A percentile compares a stretch with the other conserved stretches of the same genome.
These are phyloP conservation scores for Psophia crepitans DNA, from an alignment of 2,113 vertebrate species.

Conservation along the genomic window DNA sequence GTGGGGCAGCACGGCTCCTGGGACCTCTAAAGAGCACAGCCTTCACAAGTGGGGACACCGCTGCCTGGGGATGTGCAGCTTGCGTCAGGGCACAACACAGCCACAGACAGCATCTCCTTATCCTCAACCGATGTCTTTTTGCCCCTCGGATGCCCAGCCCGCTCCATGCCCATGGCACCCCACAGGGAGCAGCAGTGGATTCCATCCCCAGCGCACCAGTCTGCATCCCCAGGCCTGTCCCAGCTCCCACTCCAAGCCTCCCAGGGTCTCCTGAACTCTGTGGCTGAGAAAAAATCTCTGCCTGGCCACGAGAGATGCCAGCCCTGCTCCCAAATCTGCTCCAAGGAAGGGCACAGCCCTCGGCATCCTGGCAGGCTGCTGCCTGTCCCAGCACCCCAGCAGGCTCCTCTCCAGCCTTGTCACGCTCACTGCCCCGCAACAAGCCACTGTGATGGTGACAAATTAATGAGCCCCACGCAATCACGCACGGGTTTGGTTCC, in stretches of 20 bases:
- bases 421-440: fast-evolving
- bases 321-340: not conserved
- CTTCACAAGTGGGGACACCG: fast-evolving
- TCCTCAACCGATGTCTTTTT: not conserved
- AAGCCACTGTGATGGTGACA: not conserved
- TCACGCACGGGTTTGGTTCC: not conserved
- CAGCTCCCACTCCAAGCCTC: not conserved
- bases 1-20: not conserved
- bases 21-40: not conserved
- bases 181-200: not conserved
- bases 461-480: not conserved
- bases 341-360: not conserved
- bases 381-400: fast-evolving
- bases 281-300: not conserved
- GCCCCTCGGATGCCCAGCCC: not conserved
- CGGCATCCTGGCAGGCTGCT: not conserved
- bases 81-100: not conserved
- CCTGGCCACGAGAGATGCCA: not conserved
- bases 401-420: not conserved
- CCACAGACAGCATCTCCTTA: not conserved
- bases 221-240: not conserved
- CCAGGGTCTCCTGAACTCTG: not conserved
- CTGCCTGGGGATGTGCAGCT: fast-evolving
- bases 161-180: not conserved
- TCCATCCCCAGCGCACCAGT: not conserved